These are phyloP conservation scores for Schizaphis graminum DNA, from an alignment of 2,888 invertebrate genomes.

Conservation along the genomic window DNA sequence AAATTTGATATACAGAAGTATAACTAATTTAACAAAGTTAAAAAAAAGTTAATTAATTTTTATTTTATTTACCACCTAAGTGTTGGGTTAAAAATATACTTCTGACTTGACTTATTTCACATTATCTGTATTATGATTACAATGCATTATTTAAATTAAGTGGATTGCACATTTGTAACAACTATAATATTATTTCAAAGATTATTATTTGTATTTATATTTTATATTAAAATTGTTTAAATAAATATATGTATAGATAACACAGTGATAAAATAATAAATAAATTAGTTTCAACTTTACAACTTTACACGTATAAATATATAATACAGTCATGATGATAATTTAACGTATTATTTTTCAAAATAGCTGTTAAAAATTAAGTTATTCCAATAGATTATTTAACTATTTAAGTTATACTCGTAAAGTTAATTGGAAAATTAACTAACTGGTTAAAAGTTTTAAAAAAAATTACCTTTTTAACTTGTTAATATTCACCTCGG, in stretches of 20 bases:
- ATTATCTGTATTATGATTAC: background rate
- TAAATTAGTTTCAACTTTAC: background rate
- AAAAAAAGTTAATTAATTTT: background rate
- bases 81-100: background rate
- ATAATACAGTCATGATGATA: background rate
- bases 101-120: background rate
- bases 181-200: background rate
- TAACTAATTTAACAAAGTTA: background rate
- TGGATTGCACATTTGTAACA: background rate
- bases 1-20: background rate
- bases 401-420: background rate
- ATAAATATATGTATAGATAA: background rate
- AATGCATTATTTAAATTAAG: background rate
- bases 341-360: background rate
- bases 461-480: background rate
- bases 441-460: no score
- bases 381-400: background rate
- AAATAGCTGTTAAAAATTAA: background rate
- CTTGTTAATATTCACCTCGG: background rate
- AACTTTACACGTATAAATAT: background rate
- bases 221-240: background rate
- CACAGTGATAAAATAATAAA: background rate
- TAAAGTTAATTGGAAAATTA: no score
- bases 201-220: background rate
- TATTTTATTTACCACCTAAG: background rate